Base-by-base conservation (phyloP, 2,797 vertebrate genomes). In the Mustela erminea region DNA sequence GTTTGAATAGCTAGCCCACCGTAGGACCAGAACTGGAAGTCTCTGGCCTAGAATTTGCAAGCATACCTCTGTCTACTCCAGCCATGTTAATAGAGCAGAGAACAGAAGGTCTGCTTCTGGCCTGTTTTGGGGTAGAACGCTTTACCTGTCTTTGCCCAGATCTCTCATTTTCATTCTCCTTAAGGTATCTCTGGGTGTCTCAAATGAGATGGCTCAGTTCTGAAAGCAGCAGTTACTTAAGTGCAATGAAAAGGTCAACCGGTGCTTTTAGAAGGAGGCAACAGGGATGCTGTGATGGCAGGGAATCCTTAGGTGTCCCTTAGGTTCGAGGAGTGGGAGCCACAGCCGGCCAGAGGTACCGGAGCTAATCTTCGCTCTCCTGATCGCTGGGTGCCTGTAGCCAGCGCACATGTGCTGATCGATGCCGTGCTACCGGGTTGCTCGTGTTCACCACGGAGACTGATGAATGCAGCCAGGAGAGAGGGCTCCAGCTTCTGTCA, bases 171-270 rank as follows among this genome's bases (percentile, higher is more conserved):
- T 66, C 56, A 4, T 72, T 89, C 82, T 82, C 75, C 41, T 21
- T 56, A 43, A 25, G 1, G 5, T 74, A 17, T 93, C 41, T 87
- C 23, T 46, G 29, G 38, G 66, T 72, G n/a, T 29, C 32, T 87
- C 66, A 54, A 23, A 35, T 83, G 66, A 93, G 46, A 56, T 41
- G 49, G 15, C 38, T 25, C 72, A 43, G 14, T n/a, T 74, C 32
- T 96, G 60, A 91, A 92, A 72, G 88, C 41, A 75, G 20, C 3
- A 77, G 38, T 95, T 91, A 60, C 23, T 68, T 82, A 80, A 70
- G 35, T 75, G 7, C 35, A 77, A 83, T 52, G 52, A 56, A 43
- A 81, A 68, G 52, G 46, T 27, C 29, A 64, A 4, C 29, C 6
- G 4, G 3, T 84, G 23, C 68, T 66, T 83, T 81, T 58, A 72